A percentile compares a stretch with the other conserved stretches of the same genome.
phyloP scores from a whole-genome alignment of 2,888 invertebrate species.

The Hypomecis atomaria region DNA sequence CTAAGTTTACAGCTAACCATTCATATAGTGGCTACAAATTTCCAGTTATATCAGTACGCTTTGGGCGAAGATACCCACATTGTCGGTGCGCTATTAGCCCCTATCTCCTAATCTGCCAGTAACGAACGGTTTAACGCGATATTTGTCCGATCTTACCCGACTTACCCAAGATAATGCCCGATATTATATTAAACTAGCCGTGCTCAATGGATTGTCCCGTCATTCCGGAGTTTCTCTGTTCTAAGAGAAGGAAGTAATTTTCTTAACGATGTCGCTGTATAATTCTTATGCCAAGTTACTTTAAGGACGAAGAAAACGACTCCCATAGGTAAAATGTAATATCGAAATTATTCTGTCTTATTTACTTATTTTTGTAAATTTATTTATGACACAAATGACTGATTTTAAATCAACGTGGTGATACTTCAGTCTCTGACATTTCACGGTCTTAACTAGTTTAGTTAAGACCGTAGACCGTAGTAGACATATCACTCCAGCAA shows the following conservation, averaged over 20 bases:
- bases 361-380: too few relatives aligned
- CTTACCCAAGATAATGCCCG: slow-evolving; percentile 8
- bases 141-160: slow-evolving; percentile 22
- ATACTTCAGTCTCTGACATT: too few relatives aligned
- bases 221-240: not conserved
- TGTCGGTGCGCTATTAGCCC: slow-evolving; percentile 14
- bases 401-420: not conserved
- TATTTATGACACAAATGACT: too few relatives aligned
- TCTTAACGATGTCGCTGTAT: too few relatives aligned
- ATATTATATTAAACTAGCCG: not conserved
- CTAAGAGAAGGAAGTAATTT: too few relatives aligned
- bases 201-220: not conserved
- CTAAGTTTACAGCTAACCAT: not conserved
- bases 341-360: too few relatives aligned
- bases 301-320: too few relatives aligned
- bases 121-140: slow-evolving; percentile 27
- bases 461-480: too few relatives aligned
- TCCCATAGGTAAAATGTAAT: too few relatives aligned
- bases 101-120: slow-evolving; percentile 31
- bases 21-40: not conserved
- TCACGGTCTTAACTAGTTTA: too few relatives aligned
- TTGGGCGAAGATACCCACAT: not conserved
- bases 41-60: not conserved
- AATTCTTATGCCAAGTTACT: too few relatives aligned
- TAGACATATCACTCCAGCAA: too few relatives aligned